phyloP scores from a whole-genome alignment of 1,140 invertebrate species.

The Ruditapes philippinarum region DNA sequence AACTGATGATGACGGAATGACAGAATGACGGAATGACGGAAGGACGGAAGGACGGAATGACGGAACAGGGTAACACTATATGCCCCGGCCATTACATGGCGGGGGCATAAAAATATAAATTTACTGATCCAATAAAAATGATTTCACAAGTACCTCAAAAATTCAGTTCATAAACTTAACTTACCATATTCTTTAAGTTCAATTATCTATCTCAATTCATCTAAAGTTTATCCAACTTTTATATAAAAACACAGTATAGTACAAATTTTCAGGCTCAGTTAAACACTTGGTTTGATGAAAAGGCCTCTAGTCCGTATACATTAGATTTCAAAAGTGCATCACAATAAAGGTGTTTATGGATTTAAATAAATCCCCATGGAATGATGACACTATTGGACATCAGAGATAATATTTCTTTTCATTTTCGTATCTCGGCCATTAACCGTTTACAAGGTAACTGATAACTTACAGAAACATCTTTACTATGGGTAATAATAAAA shows the following conservation, averaged over 20 bases:
- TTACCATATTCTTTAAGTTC: neutral
- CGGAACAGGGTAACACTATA: no score
- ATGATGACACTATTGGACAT: neutral
- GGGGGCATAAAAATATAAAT: no score
- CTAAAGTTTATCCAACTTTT: neutral
- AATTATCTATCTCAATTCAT: neutral
- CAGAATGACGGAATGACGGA: no score
- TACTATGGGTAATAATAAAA: no score
- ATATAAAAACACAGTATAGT: neutral
- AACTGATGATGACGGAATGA: no score
- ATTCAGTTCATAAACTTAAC: no score
- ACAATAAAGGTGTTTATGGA: neutral
- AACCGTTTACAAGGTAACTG: neutral
- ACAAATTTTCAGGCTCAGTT: neutral
- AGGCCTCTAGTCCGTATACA: neutral
- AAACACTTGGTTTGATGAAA: neutral
- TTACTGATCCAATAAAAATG: no score
- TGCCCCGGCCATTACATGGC: no score
- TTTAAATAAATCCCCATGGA: constrained; percentile 8
- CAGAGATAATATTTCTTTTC: neutral
- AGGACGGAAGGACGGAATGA: no score
- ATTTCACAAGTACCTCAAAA: no score
- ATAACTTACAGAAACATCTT: neutral
- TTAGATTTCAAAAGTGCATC: neutral
- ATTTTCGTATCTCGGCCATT: neutral